phyloP scores from a whole-genome alignment of 2,888 invertebrate species.

The Phanerotoma sp. region DNA sequence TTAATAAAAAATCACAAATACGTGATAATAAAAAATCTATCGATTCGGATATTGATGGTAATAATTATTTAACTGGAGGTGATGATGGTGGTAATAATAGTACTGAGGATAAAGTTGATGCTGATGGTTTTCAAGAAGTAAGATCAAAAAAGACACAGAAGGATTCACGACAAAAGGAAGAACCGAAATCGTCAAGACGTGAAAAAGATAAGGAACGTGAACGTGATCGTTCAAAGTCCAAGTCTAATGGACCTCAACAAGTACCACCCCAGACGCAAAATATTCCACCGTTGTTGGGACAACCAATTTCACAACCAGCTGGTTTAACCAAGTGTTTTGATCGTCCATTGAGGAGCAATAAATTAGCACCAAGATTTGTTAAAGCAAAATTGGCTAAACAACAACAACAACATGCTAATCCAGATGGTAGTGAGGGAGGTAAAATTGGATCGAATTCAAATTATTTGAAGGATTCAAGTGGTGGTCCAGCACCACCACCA shows the following conservation, averaged over 20 bases:
- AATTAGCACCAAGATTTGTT: conserved; percentile 76
- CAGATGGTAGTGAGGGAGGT: conserved; percentile 51
- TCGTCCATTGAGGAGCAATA: conserved; percentile 58
- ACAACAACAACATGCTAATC: conserved; percentile 59
- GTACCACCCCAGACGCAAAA: conserved; percentile 55
- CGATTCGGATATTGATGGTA: conserved; percentile 62
- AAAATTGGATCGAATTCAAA: conserved; percentile 34
- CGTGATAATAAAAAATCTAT: conserved; percentile 56
- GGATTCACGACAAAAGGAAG: conserved; percentile 60
- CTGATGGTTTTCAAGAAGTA: conserved; percentile 82
- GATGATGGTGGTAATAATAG: conserved; percentile 51
- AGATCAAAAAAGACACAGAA: conserved; percentile 76
- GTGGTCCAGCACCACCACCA: conserved; percentile 66
- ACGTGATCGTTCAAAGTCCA: conserved; percentile 53
- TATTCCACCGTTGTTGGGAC: conserved; percentile 59
- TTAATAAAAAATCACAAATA: conserved; percentile 50
- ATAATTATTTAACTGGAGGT: conserved; percentile 58
- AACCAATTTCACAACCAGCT: conserved; percentile 59
- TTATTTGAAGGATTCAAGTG: conserved; percentile 48
- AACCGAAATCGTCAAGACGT: conserved; percentile 41
- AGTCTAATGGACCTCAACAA: conserved; percentile 43
- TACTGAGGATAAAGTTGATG: conserved; percentile 57
- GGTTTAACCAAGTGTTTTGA: conserved; percentile 53
- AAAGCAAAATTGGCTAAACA: conserved; percentile 68
- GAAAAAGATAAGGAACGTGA: conserved; percentile 50